Conservation (phyloP, 2,797 vertebrate species). For the Pipistrellus kuhlii region DNA sequence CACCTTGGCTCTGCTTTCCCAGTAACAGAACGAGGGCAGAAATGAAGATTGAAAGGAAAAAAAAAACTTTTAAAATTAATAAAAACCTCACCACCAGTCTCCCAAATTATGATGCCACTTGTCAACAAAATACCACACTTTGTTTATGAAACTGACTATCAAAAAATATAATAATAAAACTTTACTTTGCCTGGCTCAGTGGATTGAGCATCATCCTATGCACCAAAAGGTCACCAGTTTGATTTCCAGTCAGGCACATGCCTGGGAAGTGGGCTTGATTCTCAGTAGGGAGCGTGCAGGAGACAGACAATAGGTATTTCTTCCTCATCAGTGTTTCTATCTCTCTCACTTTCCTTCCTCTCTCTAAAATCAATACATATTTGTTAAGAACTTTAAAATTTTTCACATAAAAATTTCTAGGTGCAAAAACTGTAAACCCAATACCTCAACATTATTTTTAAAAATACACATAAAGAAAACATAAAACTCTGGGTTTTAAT, state of each 20-base stretch:
- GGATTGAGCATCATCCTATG: too few relatives aligned
- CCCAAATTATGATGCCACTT: not conserved
- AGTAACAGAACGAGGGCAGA: not conserved
- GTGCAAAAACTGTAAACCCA: not conserved
- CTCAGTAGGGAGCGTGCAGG: too few relatives aligned
- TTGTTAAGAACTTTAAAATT: not conserved
- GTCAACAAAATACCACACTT: not conserved
- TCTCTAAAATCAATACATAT: too few relatives aligned
- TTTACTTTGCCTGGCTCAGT: not conserved
- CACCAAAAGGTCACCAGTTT: too few relatives aligned
- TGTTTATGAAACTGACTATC: not conserved
- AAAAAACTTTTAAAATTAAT: not conserved
- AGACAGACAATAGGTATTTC: too few relatives aligned
- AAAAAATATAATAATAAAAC: conserved; percentile 20
- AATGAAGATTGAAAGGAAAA: not conserved
- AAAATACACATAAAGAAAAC: too few relatives aligned
- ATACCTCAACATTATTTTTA: not conserved
- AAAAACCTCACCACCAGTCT: not conserved
- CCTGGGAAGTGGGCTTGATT: too few relatives aligned
- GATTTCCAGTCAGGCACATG: too few relatives aligned
- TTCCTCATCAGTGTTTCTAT: too few relatives aligned
- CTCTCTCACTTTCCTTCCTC: too few relatives aligned
- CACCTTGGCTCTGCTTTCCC: not conserved
- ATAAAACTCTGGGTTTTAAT: not conserved
- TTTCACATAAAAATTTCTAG: not conserved